These are phyloP conservation scores for Lagodon rhomboides DNA, from an alignment of 2,797 vertebrate genomes.

Conservation along the genomic window DNA sequence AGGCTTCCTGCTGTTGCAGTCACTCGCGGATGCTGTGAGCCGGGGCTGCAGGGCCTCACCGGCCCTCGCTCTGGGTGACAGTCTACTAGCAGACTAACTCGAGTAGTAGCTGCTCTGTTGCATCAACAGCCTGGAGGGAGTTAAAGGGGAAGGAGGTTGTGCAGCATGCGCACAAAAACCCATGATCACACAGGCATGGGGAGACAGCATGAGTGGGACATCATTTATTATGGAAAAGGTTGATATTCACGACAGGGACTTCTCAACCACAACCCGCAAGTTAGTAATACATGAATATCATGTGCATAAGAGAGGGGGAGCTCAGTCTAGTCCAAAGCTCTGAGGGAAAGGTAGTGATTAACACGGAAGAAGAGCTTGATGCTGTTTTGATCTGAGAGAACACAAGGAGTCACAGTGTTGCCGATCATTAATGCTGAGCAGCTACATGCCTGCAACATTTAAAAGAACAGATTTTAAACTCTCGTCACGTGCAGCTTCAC, in stretches of 20 bases:
- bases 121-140: constrained; percentile 39
- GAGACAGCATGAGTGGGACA: background rate
- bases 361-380: constrained; percentile 2
- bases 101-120: constrained; percentile 17
- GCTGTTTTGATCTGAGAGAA: constrained; percentile 20
- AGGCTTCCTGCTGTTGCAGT: background rate
- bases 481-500: background rate
- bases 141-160: constrained; percentile 10
- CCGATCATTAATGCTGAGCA: constrained; percentile 9
- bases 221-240: constrained; percentile 29
- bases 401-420: background rate
- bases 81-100: constrained; percentile 10
- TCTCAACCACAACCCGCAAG: background rate
- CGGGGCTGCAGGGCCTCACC: constrained; percentile 4
- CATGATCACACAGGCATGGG: background rate
- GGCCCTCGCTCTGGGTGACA: constrained; percentile 29
- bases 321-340: background rate
- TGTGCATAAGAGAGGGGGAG: background rate
- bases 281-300: constrained; percentile 3
- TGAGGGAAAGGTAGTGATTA: constrained; percentile 2
- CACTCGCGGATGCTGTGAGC: constrained; percentile 17
- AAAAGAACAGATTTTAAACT: constrained; percentile 5
- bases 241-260: constrained; percentile 23
- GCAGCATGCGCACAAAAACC: constrained; percentile 13
- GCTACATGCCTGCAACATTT: background rate